phyloP scores from a whole-genome alignment of 1,140 invertebrate genomes.

The Calosoma granatense region DNA sequence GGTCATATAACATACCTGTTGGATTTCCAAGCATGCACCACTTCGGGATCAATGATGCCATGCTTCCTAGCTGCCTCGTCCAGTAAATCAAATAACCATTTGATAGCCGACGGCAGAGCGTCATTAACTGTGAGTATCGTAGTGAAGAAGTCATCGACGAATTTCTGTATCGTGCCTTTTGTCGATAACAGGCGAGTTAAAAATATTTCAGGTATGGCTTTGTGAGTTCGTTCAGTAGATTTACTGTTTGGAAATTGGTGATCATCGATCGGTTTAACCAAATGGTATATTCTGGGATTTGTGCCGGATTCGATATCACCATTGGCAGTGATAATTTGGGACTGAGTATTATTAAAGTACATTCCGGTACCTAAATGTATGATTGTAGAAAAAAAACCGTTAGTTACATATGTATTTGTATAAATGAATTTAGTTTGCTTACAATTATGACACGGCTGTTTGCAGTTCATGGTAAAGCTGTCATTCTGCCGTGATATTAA shows the following conservation, averaged over 20 bases:
- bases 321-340: conserved; percentile 64
- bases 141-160: conserved; percentile 89
- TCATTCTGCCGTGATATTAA: conserved; percentile 82
- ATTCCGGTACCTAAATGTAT: conserved; percentile 43
- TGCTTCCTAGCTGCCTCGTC: conserved; percentile 82
- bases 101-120: conserved; percentile 81
- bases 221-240: conserved; percentile 67
- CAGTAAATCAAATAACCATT: conserved; percentile 91
- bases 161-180: conserved; percentile 93
- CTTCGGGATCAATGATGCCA: conserved; percentile 76
- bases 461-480: conserved; percentile 64
- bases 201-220: conserved; percentile 93
- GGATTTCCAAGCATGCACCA: conserved; percentile 93
- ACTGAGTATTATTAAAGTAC: conserved; percentile 64
- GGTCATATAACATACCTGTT: conserved; percentile 45
- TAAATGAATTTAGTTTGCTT: too few species aligned
- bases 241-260: conserved; percentile 48
- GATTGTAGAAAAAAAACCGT: conserved; percentile 27
- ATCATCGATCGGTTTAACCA: conserved; percentile 75
- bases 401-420: too few species aligned
- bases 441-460: conserved; percentile 74
- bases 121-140: conserved; percentile 85
- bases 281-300: conserved; percentile 66
- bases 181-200: conserved; percentile 84
- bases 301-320: conserved; percentile 63